A percentile compares a stretch with the other conserved stretches of the same genome.
phyloP scores from a whole-genome alignment of 2,797 vertebrate genomes.

The Clarias fuscus region DNA sequence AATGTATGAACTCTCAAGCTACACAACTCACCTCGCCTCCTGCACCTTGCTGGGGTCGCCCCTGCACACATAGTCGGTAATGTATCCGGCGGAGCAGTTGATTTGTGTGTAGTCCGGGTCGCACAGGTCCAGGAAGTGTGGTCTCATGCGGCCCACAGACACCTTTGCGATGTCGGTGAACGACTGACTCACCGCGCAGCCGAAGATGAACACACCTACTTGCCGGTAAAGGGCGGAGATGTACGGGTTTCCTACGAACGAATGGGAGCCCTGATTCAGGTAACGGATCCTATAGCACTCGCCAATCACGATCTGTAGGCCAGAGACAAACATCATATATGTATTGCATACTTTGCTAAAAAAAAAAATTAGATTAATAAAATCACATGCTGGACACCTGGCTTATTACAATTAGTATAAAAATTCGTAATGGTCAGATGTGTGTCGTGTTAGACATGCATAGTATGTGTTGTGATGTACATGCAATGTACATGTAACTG shows the following conservation, averaged over 20 bases:
- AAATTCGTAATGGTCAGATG: slow-evolving; percentile 40
- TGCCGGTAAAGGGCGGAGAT: slow-evolving; percentile 92
- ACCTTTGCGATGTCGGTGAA: slow-evolving; percentile 99
- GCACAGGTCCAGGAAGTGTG: slow-evolving; percentile 90
- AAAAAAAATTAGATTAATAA: not conserved
- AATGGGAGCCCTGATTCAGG: slow-evolving; percentile 87
- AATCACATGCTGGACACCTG: not conserved
- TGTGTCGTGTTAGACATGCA: slow-evolving; percentile 43
- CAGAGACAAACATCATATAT: slow-evolving; percentile 8
- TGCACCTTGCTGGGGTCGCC: slow-evolving; percentile 81
- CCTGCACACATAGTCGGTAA: slow-evolving; percentile 85
- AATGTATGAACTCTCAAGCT: not conserved
- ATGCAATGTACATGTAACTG: slow-evolving; percentile 51
- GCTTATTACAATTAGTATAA: slow-evolving; percentile 9
- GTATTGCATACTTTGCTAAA: not conserved
- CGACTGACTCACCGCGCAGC: slow-evolving; percentile 95
- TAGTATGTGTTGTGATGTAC: slow-evolving; percentile 38
- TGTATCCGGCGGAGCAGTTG: slow-evolving; percentile 87
- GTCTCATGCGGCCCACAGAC: slow-evolving; percentile 93
- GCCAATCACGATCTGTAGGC: slow-evolving; percentile 87
- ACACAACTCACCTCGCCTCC: slow-evolving; percentile 86
- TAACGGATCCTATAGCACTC: slow-evolving; percentile 94
- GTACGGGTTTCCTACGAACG: slow-evolving; percentile 90
- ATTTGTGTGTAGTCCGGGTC: slow-evolving; percentile 79
- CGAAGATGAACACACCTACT: slow-evolving; percentile 94